These are phyloP conservation scores for Brachycybe producta DNA, from an alignment of 2,888 invertebrate genomes.

Conservation along the genomic window DNA sequence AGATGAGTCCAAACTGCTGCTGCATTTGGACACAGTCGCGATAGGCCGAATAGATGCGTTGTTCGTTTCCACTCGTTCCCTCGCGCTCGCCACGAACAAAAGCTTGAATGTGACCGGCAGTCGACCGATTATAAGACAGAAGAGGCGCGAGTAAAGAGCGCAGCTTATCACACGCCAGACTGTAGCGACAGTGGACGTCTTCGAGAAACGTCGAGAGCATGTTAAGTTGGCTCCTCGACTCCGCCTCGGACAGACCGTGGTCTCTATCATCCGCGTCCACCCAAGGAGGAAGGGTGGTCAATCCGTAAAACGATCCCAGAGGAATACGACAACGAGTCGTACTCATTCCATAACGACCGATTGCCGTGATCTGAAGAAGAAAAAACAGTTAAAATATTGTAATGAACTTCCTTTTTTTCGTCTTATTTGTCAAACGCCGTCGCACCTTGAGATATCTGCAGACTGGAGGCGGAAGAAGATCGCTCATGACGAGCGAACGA, in stretches of 20 bases:
- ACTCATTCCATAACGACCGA: conserved; percentile 82
- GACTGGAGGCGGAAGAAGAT: conserved; percentile 78
- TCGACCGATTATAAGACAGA: conserved; percentile 39
- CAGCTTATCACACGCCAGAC: conserved; percentile 70
- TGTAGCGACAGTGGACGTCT: conserved; percentile 66
- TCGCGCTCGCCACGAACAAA: conserved; percentile 51
- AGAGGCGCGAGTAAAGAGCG: conserved; percentile 64
- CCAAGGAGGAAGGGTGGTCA: conserved; percentile 62
- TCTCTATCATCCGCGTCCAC: conserved; percentile 39
- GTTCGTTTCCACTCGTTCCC: conserved; percentile 40
- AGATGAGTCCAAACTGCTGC: conserved; percentile 73
- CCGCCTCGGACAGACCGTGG: conserved; percentile 16
- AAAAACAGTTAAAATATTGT: conserved; percentile 16
- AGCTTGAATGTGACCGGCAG: conserved; percentile 43
- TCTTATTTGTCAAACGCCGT: conserved; percentile 3
- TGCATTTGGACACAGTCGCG: conserved; percentile 76
- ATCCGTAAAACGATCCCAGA: conserved; percentile 85
- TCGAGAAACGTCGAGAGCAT: conserved; percentile 57
- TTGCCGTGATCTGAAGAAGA: conserved; percentile 61
- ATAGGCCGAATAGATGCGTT: conserved; percentile 41
- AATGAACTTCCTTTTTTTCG: too few species aligned
- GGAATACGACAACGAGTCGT: conserved; percentile 81
- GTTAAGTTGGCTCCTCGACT: conserved; percentile 43
- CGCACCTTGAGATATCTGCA: conserved; percentile 75
- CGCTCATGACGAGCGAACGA: conserved; percentile 69